phyloP scores from a whole-genome alignment of 2,113 vertebrate genomes.

The Etia nguti region DNA sequence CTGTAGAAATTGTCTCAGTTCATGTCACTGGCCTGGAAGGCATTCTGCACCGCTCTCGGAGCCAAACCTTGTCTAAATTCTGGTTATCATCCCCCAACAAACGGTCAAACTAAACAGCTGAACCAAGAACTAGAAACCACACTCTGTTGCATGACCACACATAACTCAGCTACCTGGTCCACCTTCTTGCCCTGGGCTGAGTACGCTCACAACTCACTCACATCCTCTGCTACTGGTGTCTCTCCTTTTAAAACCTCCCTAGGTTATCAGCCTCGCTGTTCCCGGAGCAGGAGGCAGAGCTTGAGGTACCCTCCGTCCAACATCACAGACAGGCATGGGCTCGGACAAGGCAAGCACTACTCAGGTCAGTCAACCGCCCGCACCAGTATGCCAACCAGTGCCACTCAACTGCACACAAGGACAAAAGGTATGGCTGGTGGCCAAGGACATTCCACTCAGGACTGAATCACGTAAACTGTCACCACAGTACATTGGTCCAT shows the following conservation, averaged over 20 bases:
- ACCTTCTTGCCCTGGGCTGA: not conserved
- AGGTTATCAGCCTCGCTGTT: not conserved
- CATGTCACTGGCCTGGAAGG: not conserved
- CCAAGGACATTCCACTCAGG: accelerated
- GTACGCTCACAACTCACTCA: not conserved
- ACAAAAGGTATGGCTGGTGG: not conserved
- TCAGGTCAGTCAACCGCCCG: not conserved
- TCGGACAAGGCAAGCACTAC: not conserved
- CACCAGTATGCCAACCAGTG: not conserved
- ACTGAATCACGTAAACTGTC: not conserved
- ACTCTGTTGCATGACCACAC: not conserved
- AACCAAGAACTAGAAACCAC: not conserved
- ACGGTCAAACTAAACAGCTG: not conserved
- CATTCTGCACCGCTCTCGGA: not conserved
- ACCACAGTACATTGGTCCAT: not conserved
- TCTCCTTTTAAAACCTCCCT: not conserved
- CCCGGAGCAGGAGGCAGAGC: not conserved
- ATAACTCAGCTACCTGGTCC: not conserved
- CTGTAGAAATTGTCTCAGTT: not conserved
- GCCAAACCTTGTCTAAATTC: not conserved
- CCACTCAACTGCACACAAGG: not conserved
- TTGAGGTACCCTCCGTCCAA: not conserved
- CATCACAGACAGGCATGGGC: not conserved
- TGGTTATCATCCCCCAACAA: not conserved
- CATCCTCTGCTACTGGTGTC: not conserved